These are phyloP conservation scores for Dysidea cf. avara DNA, from an alignment of 37 sponge, comb jelly and placozoan genomes.

Conservation along the genomic window DNA sequence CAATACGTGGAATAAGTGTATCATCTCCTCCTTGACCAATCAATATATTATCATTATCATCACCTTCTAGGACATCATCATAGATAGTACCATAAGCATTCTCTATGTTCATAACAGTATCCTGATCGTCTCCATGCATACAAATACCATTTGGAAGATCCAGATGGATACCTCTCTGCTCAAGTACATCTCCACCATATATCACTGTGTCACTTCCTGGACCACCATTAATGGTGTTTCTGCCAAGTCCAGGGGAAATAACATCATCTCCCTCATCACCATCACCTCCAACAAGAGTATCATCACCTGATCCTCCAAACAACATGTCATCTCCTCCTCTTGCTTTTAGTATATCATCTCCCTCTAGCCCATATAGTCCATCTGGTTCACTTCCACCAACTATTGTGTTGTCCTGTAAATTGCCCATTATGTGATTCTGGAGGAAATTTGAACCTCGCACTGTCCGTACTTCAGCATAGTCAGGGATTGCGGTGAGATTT, in stretches of 20 bases:
- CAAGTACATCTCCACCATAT: slow-evolving; percentile 20
- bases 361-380: slow-evolving; percentile 5
- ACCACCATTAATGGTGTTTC: too few relatives aligned
- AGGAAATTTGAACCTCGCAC: slow-evolving; percentile 13
- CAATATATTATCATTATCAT: slow-evolving; percentile 26
- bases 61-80: slow-evolving; percentile 16
- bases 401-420: slow-evolving; percentile 14
- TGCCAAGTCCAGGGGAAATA: slow-evolving; percentile 11
- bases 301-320: too few relatives aligned
- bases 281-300: slow-evolving; percentile 8
- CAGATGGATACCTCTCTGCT: slow-evolving; percentile 9
- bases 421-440: slow-evolving; percentile 26
- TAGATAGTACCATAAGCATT: slow-evolving; percentile 17
- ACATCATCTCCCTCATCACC: slow-evolving; percentile 38
- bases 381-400: slow-evolving; percentile 26
- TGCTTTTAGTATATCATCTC: slow-evolving; percentile 16
- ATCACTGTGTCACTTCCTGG: too few relatives aligned
- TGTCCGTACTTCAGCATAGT: slow-evolving; percentile 22
- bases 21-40: slow-evolving; percentile 31
- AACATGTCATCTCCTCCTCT: slow-evolving; percentile 31
- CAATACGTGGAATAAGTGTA: too few relatives aligned
- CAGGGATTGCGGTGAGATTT: too few relatives aligned
- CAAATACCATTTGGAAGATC: slow-evolving; percentile 5
- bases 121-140: neutral
- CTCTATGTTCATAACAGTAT: neutral